Conservation (phyloP, 2,888 invertebrate genomes). For the Oasisia sp. region DNA sequence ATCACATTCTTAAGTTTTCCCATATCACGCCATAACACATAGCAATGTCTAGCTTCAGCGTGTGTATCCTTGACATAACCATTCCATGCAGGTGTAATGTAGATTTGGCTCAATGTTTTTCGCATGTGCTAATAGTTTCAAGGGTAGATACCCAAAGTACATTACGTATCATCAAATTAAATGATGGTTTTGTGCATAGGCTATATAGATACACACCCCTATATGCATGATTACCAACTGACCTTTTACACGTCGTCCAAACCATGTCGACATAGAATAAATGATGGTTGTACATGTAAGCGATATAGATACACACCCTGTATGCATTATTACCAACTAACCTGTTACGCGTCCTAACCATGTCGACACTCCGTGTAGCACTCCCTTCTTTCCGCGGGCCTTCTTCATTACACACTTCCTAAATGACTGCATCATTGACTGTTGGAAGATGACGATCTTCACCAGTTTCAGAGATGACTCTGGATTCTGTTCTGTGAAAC, state of each 20-base stretch:
- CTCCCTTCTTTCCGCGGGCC: neutral
- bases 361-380: neutral
- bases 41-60: too few relatives aligned
- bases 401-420: neutral
- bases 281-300: too few relatives aligned
- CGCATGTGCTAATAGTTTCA: too few relatives aligned
- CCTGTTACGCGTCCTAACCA: neutral
- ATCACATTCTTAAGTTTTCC: too few relatives aligned
- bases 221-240: neutral
- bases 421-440: neutral
- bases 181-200: too few relatives aligned
- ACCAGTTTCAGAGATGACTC: constrained; percentile 3
- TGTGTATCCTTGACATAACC: too few relatives aligned
- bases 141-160: neutral
- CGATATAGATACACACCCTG: too few relatives aligned
- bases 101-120: too few relatives aligned
- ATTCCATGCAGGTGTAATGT: too few relatives aligned
- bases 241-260: neutral
- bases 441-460: constrained; percentile 5
- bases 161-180: too few relatives aligned
- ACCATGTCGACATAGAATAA: neutral
- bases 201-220: too few relatives aligned
- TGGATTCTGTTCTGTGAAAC: neutral
- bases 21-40: too few relatives aligned
- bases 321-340: neutral